Percentiles rank a stretch among this genome's conserved stretches.
Conservation (phyloP, 2,888 invertebrate species). For the Xylota segnis region DNA sequence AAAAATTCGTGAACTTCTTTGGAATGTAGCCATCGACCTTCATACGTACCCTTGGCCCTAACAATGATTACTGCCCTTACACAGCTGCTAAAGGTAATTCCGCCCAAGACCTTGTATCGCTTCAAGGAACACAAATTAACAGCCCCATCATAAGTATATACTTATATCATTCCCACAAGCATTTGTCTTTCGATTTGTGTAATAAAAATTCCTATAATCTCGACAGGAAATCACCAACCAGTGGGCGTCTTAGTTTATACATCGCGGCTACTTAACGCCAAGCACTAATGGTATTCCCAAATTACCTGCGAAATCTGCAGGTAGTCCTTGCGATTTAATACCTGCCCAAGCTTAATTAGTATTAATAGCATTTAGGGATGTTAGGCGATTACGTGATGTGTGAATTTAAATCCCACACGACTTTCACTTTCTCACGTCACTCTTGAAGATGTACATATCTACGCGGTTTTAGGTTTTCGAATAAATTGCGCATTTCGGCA, state of each 20-base stretch:
- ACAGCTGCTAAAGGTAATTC: background rate
- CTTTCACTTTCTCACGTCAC: background rate
- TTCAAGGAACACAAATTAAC: background rate
- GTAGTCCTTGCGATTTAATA: constrained; percentile 12
- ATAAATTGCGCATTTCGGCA: no score
- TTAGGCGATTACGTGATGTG: background rate
- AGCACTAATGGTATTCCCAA: constrained; percentile 8
- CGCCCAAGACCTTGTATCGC: constrained; percentile 3
- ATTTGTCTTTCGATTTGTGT: constrained; percentile 4
- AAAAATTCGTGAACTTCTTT: no score
- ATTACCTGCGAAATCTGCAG: constrained; percentile 11
- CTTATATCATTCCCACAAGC: background rate
- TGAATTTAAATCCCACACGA: background rate
- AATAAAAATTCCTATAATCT: constrained; percentile 15
- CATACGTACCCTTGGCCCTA: constrained; percentile 4
- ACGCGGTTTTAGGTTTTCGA: no score
- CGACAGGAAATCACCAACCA: background rate
- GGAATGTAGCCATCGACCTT: no score
- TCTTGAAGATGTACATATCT: background rate
- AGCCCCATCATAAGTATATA: background rate
- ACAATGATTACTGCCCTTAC: no score
- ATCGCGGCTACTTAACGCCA: constrained; percentile 19
- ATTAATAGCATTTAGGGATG: constrained; percentile 3
- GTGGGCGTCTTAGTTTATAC: constrained; percentile 24
- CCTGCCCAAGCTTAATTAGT: background rate